Conservation (phyloP, 2,797 vertebrate genomes). For the Naso thynnoides region DNA sequence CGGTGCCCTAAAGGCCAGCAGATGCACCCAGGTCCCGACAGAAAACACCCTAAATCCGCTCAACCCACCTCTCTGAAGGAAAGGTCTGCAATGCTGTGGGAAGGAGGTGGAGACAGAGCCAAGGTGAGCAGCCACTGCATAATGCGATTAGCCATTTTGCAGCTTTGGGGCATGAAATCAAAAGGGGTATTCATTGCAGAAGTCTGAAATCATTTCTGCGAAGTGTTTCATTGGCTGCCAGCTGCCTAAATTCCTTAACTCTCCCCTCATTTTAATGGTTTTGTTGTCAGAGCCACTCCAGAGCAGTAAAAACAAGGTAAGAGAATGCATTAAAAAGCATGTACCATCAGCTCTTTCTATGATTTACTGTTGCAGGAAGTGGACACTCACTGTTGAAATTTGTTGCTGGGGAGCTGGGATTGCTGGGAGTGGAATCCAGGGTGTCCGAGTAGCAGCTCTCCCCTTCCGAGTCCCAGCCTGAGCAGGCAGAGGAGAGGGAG, state of each 20-base stretch:
- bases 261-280: slow-evolving; percentile 56
- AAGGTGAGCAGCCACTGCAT: slow-evolving; percentile 68
- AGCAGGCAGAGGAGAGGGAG: slow-evolving; percentile 89
- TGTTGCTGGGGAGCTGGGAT: slow-evolving; percentile 83
- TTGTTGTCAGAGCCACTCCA: slow-evolving; percentile 59
- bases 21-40: slow-evolving; percentile 43
- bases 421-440: slow-evolving; percentile 86
- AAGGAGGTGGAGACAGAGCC: slow-evolving; percentile 54
- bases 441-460: slow-evolving; percentile 89
- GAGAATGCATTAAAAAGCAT: slow-evolving; percentile 45
- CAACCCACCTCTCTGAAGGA: slow-evolving; percentile 25
- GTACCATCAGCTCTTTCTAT: slow-evolving; percentile 45
- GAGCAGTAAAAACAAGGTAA: slow-evolving; percentile 60
- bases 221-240: slow-evolving; percentile 75
- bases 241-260: slow-evolving; percentile 73
- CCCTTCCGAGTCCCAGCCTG: slow-evolving; percentile 92
- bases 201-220: slow-evolving; percentile 73
- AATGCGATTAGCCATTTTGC: slow-evolving; percentile 74
- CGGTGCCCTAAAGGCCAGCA: slow-evolving; percentile 42
- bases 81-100: slow-evolving; percentile 38
- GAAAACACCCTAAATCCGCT: slow-evolving; percentile 44
- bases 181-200: slow-evolving; percentile 73
- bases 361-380: slow-evolving; percentile 27
- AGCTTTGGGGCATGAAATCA: slow-evolving; percentile 75
- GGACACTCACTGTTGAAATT: slow-evolving; percentile 90